Conservation (phyloP, 2,113 vertebrate genomes). For the Zosterops lateralis region DNA sequence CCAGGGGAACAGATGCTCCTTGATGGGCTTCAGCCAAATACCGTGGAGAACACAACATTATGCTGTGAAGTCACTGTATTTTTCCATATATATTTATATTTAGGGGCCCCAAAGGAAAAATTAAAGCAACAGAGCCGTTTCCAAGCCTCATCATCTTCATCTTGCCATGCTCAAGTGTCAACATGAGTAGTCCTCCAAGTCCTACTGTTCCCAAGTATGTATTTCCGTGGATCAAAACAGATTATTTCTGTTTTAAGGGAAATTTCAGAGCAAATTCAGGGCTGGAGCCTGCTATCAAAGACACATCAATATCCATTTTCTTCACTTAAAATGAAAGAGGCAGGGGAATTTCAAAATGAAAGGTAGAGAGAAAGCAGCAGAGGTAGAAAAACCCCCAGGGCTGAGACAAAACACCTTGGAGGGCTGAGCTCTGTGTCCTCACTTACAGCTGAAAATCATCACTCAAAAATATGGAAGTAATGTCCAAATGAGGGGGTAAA, state of each 20-base stretch:
- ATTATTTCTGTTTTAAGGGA: neutral
- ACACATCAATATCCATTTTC: neutral
- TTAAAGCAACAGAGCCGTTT: neutral
- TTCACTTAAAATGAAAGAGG: neutral
- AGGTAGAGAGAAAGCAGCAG: neutral
- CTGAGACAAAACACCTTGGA: neutral
- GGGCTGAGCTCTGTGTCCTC: neutral
- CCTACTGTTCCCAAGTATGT: neutral
- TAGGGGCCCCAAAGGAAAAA: neutral
- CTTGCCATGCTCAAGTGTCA: neutral
- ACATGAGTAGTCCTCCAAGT: neutral
- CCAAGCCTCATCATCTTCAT: neutral
- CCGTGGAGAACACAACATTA: fast-evolving
- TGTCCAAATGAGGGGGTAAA: fast-evolving
- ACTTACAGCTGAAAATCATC: neutral
- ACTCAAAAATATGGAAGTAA: neutral
- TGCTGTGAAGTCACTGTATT: neutral
- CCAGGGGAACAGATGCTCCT: neutral
- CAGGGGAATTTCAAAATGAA: neutral
- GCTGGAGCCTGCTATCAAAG: neutral
- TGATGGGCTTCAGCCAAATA: neutral
- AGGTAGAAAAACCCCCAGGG: neutral
- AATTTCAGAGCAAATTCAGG: neutral
- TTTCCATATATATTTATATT: neutral
- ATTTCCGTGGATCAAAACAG: neutral